phyloP scores from a whole-genome alignment of 2,113 vertebrate genomes.

The Thinocorus orbignyianus region DNA sequence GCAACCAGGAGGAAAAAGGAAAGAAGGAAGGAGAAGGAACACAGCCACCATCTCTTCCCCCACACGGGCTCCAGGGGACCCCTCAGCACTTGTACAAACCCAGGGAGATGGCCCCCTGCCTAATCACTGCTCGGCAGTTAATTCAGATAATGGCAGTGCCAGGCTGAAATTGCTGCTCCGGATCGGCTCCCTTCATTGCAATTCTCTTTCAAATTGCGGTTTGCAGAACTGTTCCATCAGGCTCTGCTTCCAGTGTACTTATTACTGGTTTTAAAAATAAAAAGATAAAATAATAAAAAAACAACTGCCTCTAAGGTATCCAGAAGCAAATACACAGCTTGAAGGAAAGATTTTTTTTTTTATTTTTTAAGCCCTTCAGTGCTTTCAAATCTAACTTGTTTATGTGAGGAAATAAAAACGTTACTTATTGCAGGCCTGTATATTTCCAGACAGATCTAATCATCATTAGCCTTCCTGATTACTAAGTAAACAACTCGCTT shows the following conservation, averaged over 20 bases:
- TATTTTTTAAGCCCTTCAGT: neutral
- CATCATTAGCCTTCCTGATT: neutral
- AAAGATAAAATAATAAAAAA: too few relatives aligned
- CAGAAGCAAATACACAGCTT: neutral
- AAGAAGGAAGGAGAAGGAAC: neutral
- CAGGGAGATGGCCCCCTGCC: neutral
- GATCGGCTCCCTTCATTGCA: neutral
- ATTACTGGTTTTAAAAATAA: neutral
- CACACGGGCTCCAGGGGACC: neutral
- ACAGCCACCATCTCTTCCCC: neutral
- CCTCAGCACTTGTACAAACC: neutral
- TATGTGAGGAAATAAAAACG: neutral
- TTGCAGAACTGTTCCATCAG: neutral
- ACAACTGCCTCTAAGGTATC: neutral
- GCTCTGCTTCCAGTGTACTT: neutral
- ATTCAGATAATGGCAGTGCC: neutral
- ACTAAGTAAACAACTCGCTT: neutral
- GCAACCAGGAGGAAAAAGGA: neutral
- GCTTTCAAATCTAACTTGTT: neutral
- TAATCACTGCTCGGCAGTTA: neutral
- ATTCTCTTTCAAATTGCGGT: neutral
- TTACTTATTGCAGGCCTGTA: neutral
- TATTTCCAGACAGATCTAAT: slow-evolving; percentile 11
- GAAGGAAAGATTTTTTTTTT: neutral
- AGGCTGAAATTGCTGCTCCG: neutral